These are phyloP conservation scores for Piprites chloris DNA, from an alignment of 2,113 vertebrate genomes.

Conservation along the genomic window DNA sequence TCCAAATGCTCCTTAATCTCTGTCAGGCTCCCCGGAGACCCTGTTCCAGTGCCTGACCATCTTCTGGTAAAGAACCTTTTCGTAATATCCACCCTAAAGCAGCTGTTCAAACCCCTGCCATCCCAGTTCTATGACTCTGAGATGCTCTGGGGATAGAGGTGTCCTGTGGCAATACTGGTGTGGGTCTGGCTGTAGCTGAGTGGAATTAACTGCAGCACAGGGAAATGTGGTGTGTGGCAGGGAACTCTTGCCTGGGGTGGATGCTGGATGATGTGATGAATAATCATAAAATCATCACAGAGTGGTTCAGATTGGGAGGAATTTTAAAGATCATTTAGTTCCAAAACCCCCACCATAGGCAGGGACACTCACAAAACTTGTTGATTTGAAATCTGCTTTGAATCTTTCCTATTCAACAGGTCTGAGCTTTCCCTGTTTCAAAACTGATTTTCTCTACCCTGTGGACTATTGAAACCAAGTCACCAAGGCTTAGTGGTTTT, in stretches of 20 bases:
- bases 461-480: background rate
- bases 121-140: background rate
- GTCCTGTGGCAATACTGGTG: fast-evolving
- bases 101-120: background rate
- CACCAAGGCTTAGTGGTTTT: fast-evolving
- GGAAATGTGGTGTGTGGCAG: fast-evolving
- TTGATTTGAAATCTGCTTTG: background rate
- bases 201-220: background rate
- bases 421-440: background rate
- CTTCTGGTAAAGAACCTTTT: background rate
- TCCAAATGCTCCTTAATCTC: background rate
- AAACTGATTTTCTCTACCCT: background rate
- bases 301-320: background rate
- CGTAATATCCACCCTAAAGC: background rate
- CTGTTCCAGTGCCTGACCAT: background rate
- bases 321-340: background rate
- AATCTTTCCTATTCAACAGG: no score
- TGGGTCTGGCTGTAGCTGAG: background rate
- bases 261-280: background rate
- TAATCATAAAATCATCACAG: background rate
- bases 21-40: background rate
- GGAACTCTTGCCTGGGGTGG: background rate
- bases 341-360: background rate
- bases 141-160: background rate
- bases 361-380: background rate